These are phyloP conservation scores for Aphelocoma californica DNA, from an alignment of 2,797 vertebrate species.

Conservation along the genomic window DNA sequence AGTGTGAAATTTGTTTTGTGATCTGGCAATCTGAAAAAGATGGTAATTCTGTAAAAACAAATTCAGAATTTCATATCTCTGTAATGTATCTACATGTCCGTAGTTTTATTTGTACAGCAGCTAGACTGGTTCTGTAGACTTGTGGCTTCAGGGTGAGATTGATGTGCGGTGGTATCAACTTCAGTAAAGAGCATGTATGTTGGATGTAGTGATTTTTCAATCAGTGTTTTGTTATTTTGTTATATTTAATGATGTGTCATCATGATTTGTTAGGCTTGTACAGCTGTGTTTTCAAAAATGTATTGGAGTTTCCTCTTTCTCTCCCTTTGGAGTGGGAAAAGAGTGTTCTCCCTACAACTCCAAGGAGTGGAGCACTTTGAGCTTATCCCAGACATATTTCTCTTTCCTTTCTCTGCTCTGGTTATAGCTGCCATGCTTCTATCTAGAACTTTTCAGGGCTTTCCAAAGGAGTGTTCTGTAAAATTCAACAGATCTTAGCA, in stretches of 20 bases:
- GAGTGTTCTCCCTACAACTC: not conserved
- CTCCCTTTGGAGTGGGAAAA: not conserved
- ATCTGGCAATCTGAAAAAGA: not conserved
- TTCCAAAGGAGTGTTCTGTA: not conserved
- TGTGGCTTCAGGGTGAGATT: not conserved
- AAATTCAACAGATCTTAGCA: not conserved
- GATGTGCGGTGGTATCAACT: not conserved
- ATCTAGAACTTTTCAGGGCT: not conserved
- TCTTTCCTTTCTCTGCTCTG: not conserved
- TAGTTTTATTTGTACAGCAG: not conserved
- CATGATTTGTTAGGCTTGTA: conserved; percentile 44
- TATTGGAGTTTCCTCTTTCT: not conserved
- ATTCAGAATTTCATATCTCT: not conserved
- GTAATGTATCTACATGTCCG: not conserved
- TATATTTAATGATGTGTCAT: conserved; percentile 46
- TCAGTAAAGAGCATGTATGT: not conserved
- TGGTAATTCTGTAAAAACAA: not conserved
- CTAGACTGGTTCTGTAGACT: not conserved
- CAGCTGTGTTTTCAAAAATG: conserved; percentile 30
- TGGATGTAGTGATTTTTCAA: conserved; percentile 17
- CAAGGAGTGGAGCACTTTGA: not conserved
- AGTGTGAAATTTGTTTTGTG: not conserved
- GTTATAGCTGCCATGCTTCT: not conserved
- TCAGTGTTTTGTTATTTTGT: not conserved
- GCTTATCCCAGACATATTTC: not conserved